Base-by-base conservation (phyloP, 2,797 vertebrate species). In the Ciconia nigra region DNA sequence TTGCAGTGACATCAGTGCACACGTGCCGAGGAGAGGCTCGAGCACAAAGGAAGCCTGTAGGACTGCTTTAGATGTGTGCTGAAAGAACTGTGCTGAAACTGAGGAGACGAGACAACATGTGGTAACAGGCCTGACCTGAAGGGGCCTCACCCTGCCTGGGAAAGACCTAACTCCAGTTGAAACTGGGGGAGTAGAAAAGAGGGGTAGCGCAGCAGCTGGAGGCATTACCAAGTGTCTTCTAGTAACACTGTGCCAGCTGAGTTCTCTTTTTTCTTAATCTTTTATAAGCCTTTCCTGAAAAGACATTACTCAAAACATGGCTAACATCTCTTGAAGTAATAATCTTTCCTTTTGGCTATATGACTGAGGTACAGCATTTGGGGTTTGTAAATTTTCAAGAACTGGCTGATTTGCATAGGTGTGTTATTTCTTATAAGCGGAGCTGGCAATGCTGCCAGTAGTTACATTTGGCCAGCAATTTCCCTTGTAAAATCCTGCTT, bases 401-500 rank as follows among this genome's bases (percentile, higher is more conserved):
- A 71, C 78, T 90, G 78, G 13, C 74, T 95, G 59, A 93, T 96
- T 95, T 95, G 86, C 83, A 78, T 87, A 74, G 81, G 24, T 10
- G 7, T 8, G 0, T 44, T 80, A 54, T 80, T 94, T 76, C 81
- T 91, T 80, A 13, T 69, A 85, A 92, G 71, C 4, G 2, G 63
- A 85, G 78, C 55, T 90, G 85, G 70, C 83, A 93, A 47, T 39
- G 41, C 81, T 87, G 81, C 67, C 71, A 85, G 24, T 61, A 78
- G 54, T 88, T 74, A 20, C n/a, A 74, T 54, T 22, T 88, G 91
- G 89, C 92, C 90, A 92, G 47, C 19, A 87, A 78, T 80, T 95
- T 54, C 52, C 58, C 88, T 85, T 85, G 86, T 96, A 95, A 96
- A 96, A 92, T 71, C 41, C 67, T 77, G 55, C 59, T 90, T 93